These are phyloP conservation scores for Apeira syringaria DNA, from an alignment of 2,888 invertebrate genomes.

Conservation along the genomic window DNA sequence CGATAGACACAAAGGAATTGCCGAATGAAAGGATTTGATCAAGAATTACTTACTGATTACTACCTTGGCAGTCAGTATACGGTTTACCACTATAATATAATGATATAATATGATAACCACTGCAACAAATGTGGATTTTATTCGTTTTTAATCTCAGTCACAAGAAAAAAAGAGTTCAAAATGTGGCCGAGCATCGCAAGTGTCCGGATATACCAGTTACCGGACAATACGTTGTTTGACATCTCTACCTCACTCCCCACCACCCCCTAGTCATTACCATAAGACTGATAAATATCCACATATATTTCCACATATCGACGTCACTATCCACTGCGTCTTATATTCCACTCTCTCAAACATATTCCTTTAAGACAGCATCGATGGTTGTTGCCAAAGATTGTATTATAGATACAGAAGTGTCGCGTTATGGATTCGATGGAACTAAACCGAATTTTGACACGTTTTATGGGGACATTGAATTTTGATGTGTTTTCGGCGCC, in stretches of 20 bases:
- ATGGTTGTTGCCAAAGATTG: constrained; percentile 37
- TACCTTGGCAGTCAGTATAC: too few species aligned
- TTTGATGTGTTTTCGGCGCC: constrained; percentile 40
- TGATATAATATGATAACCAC: too few species aligned
- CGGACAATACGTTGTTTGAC: neutral
- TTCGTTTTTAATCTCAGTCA: too few species aligned
- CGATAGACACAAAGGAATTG: too few species aligned
- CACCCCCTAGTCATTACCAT: constrained; percentile 52
- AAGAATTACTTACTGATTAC: too few species aligned
- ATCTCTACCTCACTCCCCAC: constrained; percentile 14
- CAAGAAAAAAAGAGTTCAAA: too few species aligned
- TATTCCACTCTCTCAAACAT: constrained; percentile 13
- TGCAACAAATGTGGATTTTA: too few species aligned
- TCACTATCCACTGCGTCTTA: constrained; percentile 23
- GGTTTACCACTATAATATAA: too few species aligned
- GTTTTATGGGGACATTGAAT: constrained; percentile 51
- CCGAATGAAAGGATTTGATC: too few species aligned
- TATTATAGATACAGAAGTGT: constrained; percentile 30
- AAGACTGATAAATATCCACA: constrained; percentile 60
- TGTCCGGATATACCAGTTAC: neutral
- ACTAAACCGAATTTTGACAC: constrained; percentile 45
- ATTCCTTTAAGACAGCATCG: constrained; percentile 21
- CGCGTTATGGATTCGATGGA: constrained; percentile 45
- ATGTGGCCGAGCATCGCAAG: neutral
- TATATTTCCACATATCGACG: constrained; percentile 45